Percentiles rank a stretch among this genome's conserved stretches.
Conservation (phyloP, 2,113 vertebrate genomes). For the Ptychochromis oligacanthus region DNA sequence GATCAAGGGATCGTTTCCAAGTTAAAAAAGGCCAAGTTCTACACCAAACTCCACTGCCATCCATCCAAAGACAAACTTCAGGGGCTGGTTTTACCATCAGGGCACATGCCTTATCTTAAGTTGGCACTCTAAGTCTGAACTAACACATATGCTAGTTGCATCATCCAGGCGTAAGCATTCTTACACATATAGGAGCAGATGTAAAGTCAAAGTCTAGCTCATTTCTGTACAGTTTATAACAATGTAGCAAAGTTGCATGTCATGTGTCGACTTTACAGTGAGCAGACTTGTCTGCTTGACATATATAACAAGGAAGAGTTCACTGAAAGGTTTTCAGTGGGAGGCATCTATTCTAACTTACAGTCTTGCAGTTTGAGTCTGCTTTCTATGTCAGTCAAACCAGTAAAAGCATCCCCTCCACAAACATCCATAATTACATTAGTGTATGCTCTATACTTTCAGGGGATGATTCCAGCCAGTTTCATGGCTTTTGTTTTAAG, state of each 20-base stretch:
- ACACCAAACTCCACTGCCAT: too few species aligned
- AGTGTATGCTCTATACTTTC: too few species aligned
- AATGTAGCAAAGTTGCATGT: background rate
- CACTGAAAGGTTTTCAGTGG: background rate
- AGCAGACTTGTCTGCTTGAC: too few species aligned
- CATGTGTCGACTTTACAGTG: background rate
- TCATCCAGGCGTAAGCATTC: background rate
- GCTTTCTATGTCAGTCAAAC: background rate
- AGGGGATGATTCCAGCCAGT: too few species aligned
- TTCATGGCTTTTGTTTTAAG: too few species aligned
- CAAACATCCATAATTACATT: background rate
- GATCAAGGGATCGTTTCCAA: too few species aligned
- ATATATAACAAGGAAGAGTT: background rate
- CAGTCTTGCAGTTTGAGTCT: background rate
- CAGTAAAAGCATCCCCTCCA: too few species aligned
- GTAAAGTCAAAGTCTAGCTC: background rate
- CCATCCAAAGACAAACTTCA: too few species aligned
- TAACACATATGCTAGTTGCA: background rate
- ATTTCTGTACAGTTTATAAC: background rate
- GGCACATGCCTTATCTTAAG: too few species aligned
- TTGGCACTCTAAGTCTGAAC: too few species aligned
- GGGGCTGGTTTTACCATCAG: too few species aligned
- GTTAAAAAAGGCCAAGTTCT: too few species aligned
- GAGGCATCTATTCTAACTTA: background rate
- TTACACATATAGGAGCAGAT: fast-evolving